Percentiles rank a stretch among this genome's conserved stretches.
phyloP scores from a whole-genome alignment of 2,113 vertebrate genomes.

The Lophotis ruficrista region DNA sequence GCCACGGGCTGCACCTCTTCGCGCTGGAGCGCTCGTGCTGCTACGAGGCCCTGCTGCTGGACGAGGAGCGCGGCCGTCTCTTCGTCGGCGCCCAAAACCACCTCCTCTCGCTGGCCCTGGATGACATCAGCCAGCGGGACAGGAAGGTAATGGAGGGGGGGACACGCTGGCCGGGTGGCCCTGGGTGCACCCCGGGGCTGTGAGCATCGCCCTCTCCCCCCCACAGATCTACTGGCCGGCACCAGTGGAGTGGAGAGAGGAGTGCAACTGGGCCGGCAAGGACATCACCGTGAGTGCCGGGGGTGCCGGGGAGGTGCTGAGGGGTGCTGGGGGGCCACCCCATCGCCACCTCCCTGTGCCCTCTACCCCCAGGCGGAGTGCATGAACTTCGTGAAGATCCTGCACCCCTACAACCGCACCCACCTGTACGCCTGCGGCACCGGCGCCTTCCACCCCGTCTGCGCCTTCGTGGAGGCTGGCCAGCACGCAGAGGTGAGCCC shows the following conservation, averaged over 20 bases:
- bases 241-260: conserved; percentile 95
- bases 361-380: conserved; percentile 85
- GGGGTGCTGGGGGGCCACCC: no score
- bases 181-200: rapidly evolving
- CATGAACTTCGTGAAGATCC: conserved; percentile 95
- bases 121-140: conserved; percentile 90
- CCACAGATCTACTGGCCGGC: conserved; percentile 94
- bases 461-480: conserved; percentile 89
- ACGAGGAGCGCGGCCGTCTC: conserved; percentile 91
- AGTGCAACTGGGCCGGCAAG: conserved; percentile 98
- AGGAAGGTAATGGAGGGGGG: conserved; percentile 81
- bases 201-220: neutral
- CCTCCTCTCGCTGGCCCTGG: conserved; percentile 89
- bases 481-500: conserved; percentile 86
- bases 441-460: conserved; percentile 93
- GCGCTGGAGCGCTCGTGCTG: conserved; percentile 90
- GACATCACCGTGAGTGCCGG: conserved; percentile 90
- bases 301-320: rapidly evolving
- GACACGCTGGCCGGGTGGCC: rapidly evolving
- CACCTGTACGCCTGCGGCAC: conserved; percentile 94
- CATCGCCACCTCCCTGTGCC: rapidly evolving
- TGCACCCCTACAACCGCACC: conserved; percentile 91
- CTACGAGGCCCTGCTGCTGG: conserved; percentile 89
- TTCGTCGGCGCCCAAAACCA: conserved; percentile 93
- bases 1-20: conserved; percentile 85